A percentile compares a stretch with the other conserved stretches of the same genome.
Conservation (phyloP, 2,888 invertebrate genomes). For the Globia sparganii region DNA sequence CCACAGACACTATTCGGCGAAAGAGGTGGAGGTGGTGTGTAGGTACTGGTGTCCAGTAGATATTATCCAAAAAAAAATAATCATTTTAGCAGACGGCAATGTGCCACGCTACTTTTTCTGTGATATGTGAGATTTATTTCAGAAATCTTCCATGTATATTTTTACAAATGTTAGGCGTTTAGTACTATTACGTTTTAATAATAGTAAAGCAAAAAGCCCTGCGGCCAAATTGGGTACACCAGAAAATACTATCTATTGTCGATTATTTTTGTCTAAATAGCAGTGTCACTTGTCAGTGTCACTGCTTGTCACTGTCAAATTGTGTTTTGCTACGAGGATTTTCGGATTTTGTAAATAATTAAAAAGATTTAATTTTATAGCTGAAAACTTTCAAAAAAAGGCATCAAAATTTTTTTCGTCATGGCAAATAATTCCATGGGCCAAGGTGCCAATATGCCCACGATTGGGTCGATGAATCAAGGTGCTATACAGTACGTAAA, state of each 20-base stretch:
- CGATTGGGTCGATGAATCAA: slow-evolving; percentile 81
- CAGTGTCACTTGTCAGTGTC: not conserved
- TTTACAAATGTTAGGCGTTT: not conserved
- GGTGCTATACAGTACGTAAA: slow-evolving; percentile 84
- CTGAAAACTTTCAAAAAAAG: slow-evolving; percentile 1
- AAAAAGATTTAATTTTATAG: not conserved
- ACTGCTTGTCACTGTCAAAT: slow-evolving; percentile 17
- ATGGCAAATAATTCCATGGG: slow-evolving; percentile 80
- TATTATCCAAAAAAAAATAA: too few relatives aligned
- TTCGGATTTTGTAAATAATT: slow-evolving; percentile 15
- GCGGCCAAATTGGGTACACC: not conserved
- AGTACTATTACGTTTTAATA: slow-evolving; percentile 13
- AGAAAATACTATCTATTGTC: not conserved
- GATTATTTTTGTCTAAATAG: not conserved
- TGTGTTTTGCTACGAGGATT: slow-evolving; percentile 39
- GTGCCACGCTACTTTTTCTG: not conserved
- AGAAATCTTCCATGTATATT: not conserved
- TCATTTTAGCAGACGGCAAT: not conserved
- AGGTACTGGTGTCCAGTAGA: not conserved
- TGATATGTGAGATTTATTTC: not conserved
- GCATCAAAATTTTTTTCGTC: slow-evolving; percentile 22
- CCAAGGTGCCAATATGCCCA: slow-evolving; percentile 82
- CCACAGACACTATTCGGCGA: too few relatives aligned
- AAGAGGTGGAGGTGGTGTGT: not conserved
- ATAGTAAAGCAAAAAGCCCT: slow-evolving; percentile 3